Evolutionary conservation across 2,888 invertebrate genomes (phyloP).

Genomic region (Mythimna albipuncta): DNA sequence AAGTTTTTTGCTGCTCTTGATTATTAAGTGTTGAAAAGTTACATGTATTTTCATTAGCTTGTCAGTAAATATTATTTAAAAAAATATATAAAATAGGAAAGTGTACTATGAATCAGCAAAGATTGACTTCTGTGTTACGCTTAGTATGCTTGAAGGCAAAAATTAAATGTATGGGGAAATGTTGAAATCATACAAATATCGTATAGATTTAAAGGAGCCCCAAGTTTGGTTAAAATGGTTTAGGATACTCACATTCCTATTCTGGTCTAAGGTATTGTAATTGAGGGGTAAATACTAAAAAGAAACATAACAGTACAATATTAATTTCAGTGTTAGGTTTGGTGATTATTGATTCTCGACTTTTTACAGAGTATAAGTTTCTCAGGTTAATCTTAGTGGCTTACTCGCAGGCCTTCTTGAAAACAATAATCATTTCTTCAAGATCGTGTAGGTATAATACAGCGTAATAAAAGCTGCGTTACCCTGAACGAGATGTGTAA

Average conservation of each 20-base stretch:
- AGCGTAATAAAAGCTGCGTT: constrained; percentile 28
- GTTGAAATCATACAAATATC: not conserved
- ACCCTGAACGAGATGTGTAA: not conserved
- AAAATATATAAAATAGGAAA: not conserved
- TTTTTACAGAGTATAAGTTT: not conserved
- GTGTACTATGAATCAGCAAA: not conserved
- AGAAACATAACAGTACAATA: constrained; percentile 18
- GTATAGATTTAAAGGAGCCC: not conserved
- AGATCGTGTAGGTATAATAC: not conserved
- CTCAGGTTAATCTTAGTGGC: not conserved
- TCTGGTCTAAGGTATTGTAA: constrained; percentile 24
- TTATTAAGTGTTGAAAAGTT: not conserved
- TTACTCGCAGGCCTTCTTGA: not conserved
- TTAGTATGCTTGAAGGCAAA: not conserved
- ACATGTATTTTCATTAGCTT: not conserved
- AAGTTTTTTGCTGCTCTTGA: not conserved
- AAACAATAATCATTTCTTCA: not conserved
- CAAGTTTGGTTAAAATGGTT: not conserved
- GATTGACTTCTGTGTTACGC: not conserved
- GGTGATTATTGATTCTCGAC: not conserved
- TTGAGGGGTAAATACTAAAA: constrained; percentile 23
- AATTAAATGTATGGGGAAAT: not conserved
- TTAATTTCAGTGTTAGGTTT: constrained; percentile 14
- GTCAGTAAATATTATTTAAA: too few relatives aligned
- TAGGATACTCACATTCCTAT: constrained; percentile 30